A percentile compares a stretch with the other conserved stretches of the same genome.
Evolutionary conservation across 64 coral and sea anemone genomes (phyloP).

Genomic region (Porites lutea): DNA sequence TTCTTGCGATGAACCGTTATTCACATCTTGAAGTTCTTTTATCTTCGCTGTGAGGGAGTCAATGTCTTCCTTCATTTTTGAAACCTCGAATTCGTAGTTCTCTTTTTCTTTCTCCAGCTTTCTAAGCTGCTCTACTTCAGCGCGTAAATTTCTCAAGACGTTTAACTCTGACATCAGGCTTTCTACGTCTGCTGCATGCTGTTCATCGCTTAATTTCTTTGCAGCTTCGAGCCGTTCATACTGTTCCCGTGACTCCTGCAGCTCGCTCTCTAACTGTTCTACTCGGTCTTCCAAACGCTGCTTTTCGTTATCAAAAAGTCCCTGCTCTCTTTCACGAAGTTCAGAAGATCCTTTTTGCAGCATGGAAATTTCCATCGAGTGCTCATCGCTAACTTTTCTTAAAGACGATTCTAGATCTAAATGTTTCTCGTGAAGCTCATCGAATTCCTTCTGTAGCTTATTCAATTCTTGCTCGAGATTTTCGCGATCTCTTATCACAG

Average conservation of each 20-base stretch:
- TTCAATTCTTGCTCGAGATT: constrained; percentile 30
- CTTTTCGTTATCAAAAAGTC: constrained; percentile 35
- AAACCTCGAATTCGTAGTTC: constrained; percentile 59
- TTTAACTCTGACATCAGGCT: constrained; percentile 47
- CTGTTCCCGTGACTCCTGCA: constrained; percentile 49
- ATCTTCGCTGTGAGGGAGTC: constrained; percentile 18
- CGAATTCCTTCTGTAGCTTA: constrained; percentile 17
- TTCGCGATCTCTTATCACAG: neutral
- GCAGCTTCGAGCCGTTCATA: constrained; percentile 39
- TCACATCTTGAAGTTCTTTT: constrained; percentile 38
- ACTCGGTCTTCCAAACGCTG: constrained; percentile 49
- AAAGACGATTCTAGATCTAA: constrained; percentile 20
- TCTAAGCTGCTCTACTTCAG: constrained; percentile 42
- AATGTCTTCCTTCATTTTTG: constrained; percentile 54
- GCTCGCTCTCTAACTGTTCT: constrained; percentile 33
- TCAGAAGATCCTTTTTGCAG: constrained; percentile 6
- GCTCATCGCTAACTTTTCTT: constrained; percentile 7
- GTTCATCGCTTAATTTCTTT: constrained; percentile 55
- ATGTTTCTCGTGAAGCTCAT: constrained; percentile 5
- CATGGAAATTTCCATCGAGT: neutral
- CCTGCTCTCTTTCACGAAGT: constrained; percentile 7
- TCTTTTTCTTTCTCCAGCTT: constrained; percentile 60
- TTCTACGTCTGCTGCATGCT: constrained; percentile 50
- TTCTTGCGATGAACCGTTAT: constrained; percentile 39
- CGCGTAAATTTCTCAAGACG: constrained; percentile 43